These are phyloP conservation scores for Atlantisia rogersi DNA, from an alignment of 2,113 vertebrate genomes.

Conservation along the genomic window DNA sequence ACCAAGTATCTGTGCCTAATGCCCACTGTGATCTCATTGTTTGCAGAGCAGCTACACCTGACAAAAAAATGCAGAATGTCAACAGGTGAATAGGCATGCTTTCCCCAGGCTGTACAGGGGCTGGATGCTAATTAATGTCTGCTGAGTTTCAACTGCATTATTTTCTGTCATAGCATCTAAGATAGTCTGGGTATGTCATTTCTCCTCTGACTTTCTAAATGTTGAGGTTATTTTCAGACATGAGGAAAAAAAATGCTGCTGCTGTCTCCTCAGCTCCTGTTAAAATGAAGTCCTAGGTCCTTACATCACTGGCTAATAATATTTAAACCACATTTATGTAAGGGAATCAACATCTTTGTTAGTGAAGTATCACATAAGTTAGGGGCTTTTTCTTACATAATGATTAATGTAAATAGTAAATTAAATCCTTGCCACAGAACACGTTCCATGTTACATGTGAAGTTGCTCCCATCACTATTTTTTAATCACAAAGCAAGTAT, in stretches of 20 bases:
- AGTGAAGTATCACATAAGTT: not conserved
- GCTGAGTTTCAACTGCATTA: not conserved
- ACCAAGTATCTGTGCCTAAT: not conserved
- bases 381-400: not conserved
- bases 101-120: not conserved
- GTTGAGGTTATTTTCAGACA: constrained; percentile 26
- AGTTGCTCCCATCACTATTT: not conserved
- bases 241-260: not conserved
- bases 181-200: constrained; percentile 5
- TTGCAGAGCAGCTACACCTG: not conserved
- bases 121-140: constrained; percentile 32
- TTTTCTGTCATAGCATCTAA: constrained; percentile 1
- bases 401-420: not conserved
- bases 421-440: not conserved
- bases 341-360: not conserved
- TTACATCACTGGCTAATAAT: not conserved
- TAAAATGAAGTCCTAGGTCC: not conserved
- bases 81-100: not conserved
- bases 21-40: not conserved
- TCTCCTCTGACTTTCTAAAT: constrained; percentile 2
- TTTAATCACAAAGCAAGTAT: not conserved
- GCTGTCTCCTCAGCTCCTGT: not conserved
- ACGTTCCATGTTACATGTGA: not conserved
- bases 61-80: not conserved
- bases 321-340: not conserved